These are phyloP conservation scores for Tenebrosternarchus preto DNA, from an alignment of 2,113 vertebrate species.

Conservation along the genomic window DNA sequence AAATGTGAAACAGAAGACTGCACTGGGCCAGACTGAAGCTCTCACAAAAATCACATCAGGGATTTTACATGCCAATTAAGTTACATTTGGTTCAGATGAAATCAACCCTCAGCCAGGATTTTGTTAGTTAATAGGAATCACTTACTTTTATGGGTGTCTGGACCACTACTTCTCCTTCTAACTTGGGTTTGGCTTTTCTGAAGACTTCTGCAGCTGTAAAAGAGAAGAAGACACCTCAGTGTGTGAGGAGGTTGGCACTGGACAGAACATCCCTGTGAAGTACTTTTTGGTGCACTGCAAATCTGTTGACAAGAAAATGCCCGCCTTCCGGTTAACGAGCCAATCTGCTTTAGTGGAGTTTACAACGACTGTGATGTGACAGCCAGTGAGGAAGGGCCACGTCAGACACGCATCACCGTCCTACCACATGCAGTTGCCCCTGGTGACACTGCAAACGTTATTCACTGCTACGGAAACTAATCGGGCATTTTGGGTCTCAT, in stretches of 20 bases:
- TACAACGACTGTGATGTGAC: neutral
- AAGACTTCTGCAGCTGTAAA: slow-evolving; percentile 74
- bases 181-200: slow-evolving; percentile 72
- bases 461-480: neutral
- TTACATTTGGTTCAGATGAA: neutral
- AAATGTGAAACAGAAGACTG: too few relatives aligned
- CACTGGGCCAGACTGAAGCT: neutral
- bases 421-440: neutral
- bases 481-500: neutral
- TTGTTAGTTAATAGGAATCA: slow-evolving; percentile 11
- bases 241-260: too few relatives aligned
- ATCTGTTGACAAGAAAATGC: neutral
- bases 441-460: neutral
- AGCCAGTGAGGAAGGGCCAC: too few relatives aligned
- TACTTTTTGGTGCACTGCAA: neutral
- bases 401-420: neutral
- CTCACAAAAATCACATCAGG: neutral
- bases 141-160: slow-evolving; percentile 56
- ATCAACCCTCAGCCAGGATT: neutral
- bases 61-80: neutral
- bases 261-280: too few relatives aligned
- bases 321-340: neutral
- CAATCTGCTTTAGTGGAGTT: neutral
- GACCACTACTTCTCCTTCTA: slow-evolving; percentile 58
- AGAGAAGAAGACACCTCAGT: slow-evolving; percentile 24